Percentiles rank a stretch among this genome's conserved stretches.
phyloP scores from a whole-genome alignment of 1,140 invertebrate species.

The Pentalonia nigronervosa region DNA sequence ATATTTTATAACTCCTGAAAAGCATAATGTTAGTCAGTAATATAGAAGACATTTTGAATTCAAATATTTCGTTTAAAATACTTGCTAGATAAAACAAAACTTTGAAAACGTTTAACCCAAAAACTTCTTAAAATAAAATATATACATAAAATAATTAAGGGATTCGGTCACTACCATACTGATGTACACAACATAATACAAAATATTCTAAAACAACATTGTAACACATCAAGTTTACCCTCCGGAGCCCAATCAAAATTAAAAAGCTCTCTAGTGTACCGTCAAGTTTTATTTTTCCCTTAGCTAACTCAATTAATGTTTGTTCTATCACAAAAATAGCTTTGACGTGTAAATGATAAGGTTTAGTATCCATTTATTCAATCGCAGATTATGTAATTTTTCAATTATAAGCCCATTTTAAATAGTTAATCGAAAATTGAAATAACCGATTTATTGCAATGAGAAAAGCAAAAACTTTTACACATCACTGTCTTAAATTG shows the following conservation, averaged over 20 bases:
- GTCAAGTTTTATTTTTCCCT: neutral
- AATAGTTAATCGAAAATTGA: neutral
- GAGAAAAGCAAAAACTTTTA: neutral
- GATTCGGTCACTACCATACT: neutral
- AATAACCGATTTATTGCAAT: neutral
- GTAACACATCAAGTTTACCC: neutral
- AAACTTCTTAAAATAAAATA: slow-evolving; percentile 38
- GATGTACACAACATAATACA: neutral
- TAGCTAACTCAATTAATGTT: neutral
- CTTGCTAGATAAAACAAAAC: neutral
- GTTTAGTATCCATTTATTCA: neutral
- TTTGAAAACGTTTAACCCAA: slow-evolving; percentile 6
- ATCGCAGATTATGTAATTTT: neutral
- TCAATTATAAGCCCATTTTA: neutral
- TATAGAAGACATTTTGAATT: neutral
- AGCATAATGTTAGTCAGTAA: neutral
- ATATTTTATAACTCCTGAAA: slow-evolving; percentile 17
- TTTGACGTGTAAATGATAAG: neutral
- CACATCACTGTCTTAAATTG: neutral
- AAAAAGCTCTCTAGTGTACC: slow-evolving; percentile 4
- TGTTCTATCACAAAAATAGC: neutral
- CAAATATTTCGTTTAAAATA: slow-evolving; percentile 27
- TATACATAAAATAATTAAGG: neutral
- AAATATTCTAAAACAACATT: neutral
- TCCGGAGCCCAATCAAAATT: slow-evolving; percentile 1